Evolutionary conservation across 2,888 invertebrate genomes (phyloP), one percentile per base, ranked within the genome.

Genomic region (Dorcus parallelipipedus): DNA sequence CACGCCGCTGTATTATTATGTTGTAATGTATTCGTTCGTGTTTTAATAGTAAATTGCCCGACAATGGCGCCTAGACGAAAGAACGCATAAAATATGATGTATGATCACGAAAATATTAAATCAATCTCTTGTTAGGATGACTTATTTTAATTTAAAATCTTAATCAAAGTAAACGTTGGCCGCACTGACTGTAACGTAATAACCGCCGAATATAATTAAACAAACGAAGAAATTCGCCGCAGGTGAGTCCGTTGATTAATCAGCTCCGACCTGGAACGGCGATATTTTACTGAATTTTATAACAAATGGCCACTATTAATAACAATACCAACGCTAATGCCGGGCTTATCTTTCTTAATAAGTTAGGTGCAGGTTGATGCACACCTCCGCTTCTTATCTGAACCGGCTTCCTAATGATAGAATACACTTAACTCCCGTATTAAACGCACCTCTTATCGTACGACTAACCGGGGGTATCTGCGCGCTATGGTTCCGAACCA

Each of bases 351-450:
- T 56, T 45, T 48, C 55, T 59, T 66, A 65, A 67, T 69, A 68
- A 69, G 67, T 68, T 68, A 68, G 26, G 26, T 5, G 61, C 68
- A 68, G 66, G 64, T 67, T 61, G 58, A 58, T 50, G 61, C 61
- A 67, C 67, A 68, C 66, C 57, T 52, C 49, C 53, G 38, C 39
- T 23, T 33, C 49, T 58, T 58, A 58, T 58, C 58, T 54, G 65
- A 61, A 65, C 66, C 67, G 67, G 69, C 71, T 69, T 67, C 70
- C 69, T 71, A 71, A 71, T 71, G 71, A 71, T 71, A 69, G 69
- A 69, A 69, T 64, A 70, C 69, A 71, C 70, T 71, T 71, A 71
- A 70, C 70, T 70, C 64, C 69, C 61, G 70, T 69, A 66, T 64
- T 64, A 61, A 61, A 61, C 57, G 42, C 49, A 55, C 56, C 52